These are phyloP conservation scores for Drosophila rellima DNA, from an alignment of 2,888 invertebrate species.

Conservation along the genomic window DNA sequence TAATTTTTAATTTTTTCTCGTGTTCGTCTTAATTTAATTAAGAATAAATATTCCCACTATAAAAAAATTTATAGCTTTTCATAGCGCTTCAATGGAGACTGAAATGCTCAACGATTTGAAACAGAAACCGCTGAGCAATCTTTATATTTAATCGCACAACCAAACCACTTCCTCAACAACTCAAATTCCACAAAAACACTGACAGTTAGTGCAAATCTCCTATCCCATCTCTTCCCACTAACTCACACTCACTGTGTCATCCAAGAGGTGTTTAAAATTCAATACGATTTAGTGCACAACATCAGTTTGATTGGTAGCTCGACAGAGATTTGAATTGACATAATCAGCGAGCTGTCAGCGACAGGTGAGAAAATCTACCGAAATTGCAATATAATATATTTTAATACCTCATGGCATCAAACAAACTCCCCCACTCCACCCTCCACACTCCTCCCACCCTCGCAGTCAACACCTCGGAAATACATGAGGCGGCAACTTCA, in stretches of 20 bases:
- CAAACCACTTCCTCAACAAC: slow-evolving; percentile 13
- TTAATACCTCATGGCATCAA: slow-evolving; percentile 35
- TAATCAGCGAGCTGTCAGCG: slow-evolving; percentile 44
- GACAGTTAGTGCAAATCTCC: neutral
- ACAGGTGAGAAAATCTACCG: slow-evolving; percentile 44
- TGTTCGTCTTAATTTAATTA: too few species aligned
- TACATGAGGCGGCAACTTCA: slow-evolving; percentile 49
- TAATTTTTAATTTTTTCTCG: too few species aligned
- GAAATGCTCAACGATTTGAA: slow-evolving; percentile 11
- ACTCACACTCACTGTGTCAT: slow-evolving; percentile 1
- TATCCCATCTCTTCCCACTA: neutral
- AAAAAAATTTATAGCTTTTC: neutral
- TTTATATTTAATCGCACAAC: slow-evolving; percentile 4
- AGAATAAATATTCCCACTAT: neutral
- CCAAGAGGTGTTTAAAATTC: slow-evolving; percentile 60
- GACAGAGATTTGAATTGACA: slow-evolving; percentile 41
- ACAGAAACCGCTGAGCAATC: slow-evolving; percentile 7
- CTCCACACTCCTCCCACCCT: neutral
- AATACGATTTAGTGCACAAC: slow-evolving; percentile 45
- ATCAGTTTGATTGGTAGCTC: slow-evolving; percentile 27
- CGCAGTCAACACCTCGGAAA: slow-evolving; percentile 4
- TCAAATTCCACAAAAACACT: too few species aligned
- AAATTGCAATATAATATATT: slow-evolving; percentile 60
- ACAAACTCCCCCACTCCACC: slow-evolving; percentile 13
- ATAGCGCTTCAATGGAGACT: neutral